Percentiles rank a stretch among this genome's conserved stretches.
phyloP scores from a whole-genome alignment of 2,888 invertebrate genomes.

The Melipona beecheii region DNA sequence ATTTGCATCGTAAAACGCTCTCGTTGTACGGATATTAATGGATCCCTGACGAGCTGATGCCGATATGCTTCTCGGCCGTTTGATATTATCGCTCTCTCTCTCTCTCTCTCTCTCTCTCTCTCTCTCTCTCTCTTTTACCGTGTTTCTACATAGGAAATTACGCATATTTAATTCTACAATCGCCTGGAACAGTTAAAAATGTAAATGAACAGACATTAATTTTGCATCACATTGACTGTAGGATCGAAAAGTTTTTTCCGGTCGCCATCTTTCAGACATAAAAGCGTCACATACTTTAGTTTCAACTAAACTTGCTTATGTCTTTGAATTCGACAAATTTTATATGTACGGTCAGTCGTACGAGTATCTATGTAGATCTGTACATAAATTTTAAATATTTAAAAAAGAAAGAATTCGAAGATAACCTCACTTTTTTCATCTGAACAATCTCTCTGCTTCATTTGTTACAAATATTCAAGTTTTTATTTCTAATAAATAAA shows the following conservation, averaged over 20 bases:
- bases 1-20: slow-evolving; percentile 29
- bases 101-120: too few species aligned
- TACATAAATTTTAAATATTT: too few species aligned
- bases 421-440: too few species aligned
- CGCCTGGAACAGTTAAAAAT: not conserved
- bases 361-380: too few species aligned
- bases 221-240: not conserved
- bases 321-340: too few species aligned
- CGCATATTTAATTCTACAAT: not conserved
- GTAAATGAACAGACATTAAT: not conserved
- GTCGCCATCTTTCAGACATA: not conserved
- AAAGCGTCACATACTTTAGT: not conserved
- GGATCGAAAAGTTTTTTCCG: too few species aligned
- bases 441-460: too few species aligned
- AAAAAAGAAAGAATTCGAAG: too few species aligned
- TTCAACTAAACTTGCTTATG: too few species aligned
- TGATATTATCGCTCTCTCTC: not conserved
- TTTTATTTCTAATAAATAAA: too few species aligned
- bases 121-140: not conserved
- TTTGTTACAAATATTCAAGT: too few species aligned
- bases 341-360: too few species aligned
- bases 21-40: slow-evolving; percentile 29
- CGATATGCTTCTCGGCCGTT: not conserved
- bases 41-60: slow-evolving; percentile 17
- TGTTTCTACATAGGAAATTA: not conserved